Evolutionary conservation across 2,113 vertebrate genomes (phyloP).

Genomic region (Rattus norvegicus): DNA sequence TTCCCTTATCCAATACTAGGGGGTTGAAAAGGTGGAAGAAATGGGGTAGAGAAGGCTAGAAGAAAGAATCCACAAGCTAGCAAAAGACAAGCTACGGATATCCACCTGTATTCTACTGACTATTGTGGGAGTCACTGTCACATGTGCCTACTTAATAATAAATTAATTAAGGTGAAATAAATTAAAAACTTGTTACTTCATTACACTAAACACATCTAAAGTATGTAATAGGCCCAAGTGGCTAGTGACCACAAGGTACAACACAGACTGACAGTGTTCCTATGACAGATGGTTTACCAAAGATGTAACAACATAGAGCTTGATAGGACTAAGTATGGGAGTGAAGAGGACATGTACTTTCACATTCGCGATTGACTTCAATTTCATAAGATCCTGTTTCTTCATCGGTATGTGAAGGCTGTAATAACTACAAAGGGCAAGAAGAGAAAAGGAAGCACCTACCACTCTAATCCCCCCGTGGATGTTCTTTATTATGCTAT

Average conservation of each 20-base stretch:
- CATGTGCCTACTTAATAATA: neutral
- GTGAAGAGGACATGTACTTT: neutral
- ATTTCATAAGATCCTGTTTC: neutral
- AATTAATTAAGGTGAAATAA: slow-evolving; percentile 41
- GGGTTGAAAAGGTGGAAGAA: too few relatives aligned
- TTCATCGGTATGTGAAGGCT: neutral
- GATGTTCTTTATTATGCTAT: slow-evolving; percentile 70
- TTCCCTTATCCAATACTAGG: too few relatives aligned
- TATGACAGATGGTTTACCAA: neutral
- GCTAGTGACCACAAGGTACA: neutral
- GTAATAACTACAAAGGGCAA: slow-evolving; percentile 22
- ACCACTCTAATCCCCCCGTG: neutral
- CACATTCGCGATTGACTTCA: neutral
- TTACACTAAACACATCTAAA: slow-evolving; percentile 7
- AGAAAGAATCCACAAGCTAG: too few relatives aligned
- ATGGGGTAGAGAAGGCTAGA: too few relatives aligned
- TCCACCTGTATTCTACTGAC: neutral
- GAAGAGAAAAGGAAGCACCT: slow-evolving; percentile 19
- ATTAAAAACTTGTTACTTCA: neutral
- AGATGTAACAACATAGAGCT: neutral
- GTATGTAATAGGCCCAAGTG: neutral
- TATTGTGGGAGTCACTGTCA: neutral
- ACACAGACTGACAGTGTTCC: neutral
- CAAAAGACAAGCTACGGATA: too few relatives aligned
- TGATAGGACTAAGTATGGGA: neutral